phyloP scores from a whole-genome alignment of 2,888 invertebrate genomes.

The Drosophila putrida region DNA sequence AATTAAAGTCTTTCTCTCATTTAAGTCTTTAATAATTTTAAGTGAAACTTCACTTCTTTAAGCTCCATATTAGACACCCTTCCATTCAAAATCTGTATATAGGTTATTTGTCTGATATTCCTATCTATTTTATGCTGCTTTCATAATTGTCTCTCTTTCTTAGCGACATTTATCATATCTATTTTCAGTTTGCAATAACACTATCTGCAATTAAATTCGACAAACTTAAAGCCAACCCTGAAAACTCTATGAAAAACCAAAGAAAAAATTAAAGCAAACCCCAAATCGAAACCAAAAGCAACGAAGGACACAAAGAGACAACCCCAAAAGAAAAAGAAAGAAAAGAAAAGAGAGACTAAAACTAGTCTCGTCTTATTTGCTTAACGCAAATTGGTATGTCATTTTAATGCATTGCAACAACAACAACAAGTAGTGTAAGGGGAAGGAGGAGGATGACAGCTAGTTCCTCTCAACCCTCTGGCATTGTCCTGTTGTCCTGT shows the following conservation, averaged over 20 bases:
- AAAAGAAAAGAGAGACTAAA: slow-evolving; percentile 9
- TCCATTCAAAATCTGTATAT: too few relatives aligned
- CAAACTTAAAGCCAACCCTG: slow-evolving; percentile 22
- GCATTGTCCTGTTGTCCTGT: slow-evolving; percentile 31
- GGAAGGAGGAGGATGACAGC: slow-evolving; percentile 11
- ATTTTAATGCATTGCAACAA: slow-evolving; percentile 77
- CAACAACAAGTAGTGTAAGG: slow-evolving; percentile 5
- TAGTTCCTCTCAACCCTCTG: slow-evolving; percentile 33
- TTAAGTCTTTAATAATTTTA: too few relatives aligned
- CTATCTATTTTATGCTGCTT: not conserved
- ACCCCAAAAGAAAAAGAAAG: slow-evolving; percentile 9
- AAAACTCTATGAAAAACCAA: not conserved
- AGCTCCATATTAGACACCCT: too few relatives aligned
- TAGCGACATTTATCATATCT: not conserved
- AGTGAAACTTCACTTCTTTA: too few relatives aligned
- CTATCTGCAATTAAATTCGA: not conserved
- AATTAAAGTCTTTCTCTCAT: too few relatives aligned
- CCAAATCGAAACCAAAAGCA: slow-evolving; percentile 1
- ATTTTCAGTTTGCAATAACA: not conserved
- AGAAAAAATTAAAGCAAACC: slow-evolving; percentile 17
- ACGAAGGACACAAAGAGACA: slow-evolving; percentile 1
- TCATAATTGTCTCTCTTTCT: not conserved
- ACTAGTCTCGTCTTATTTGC: slow-evolving; percentile 77
- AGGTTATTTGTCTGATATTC: too few relatives aligned
- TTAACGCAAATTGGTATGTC: slow-evolving; percentile 79